These are phyloP conservation scores for Mus pahari DNA, from an alignment of 2,113 vertebrate genomes.

Conservation along the genomic window DNA sequence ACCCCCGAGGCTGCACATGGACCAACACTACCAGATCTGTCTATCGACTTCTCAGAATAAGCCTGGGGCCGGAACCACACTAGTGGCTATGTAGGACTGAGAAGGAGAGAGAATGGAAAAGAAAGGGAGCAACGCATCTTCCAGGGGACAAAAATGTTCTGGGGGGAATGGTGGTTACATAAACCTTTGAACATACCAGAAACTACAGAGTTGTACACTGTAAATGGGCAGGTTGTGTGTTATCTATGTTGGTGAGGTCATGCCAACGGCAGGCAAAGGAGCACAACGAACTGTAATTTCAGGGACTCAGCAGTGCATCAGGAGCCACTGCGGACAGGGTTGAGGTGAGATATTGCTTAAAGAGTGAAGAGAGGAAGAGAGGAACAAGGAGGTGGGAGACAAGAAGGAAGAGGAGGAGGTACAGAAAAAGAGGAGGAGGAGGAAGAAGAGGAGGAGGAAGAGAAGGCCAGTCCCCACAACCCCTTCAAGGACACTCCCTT, in stretches of 20 bases:
- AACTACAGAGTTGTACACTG: not conserved
- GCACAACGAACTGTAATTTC: not conserved
- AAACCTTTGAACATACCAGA: not conserved
- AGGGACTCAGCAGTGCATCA: not conserved
- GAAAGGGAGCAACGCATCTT: not conserved
- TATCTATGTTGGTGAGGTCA: not conserved
- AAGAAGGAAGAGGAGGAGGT: not conserved
- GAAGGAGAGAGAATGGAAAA: not conserved
- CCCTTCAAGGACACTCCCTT: not conserved
- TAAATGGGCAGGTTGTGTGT: not conserved
- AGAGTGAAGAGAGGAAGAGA: not conserved
- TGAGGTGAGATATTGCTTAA: not conserved
- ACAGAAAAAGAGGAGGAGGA: rapidly evolving
- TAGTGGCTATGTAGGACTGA: not conserved
- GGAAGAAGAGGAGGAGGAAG: rapidly evolving
- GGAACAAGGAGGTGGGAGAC: not conserved
- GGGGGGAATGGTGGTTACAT: not conserved
- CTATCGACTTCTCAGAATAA: not conserved
- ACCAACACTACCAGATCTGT: not conserved
- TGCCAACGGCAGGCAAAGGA: not conserved
- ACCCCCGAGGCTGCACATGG: not conserved
- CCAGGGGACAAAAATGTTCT: not conserved
- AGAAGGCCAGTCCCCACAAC: not conserved
- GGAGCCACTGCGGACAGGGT: not conserved
- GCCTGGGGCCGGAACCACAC: not conserved